A percentile compares a stretch with the other conserved stretches of the same genome.
Conservation (phyloP, 1,140 invertebrate genomes). For the Chrysopa pallens region DNA sequence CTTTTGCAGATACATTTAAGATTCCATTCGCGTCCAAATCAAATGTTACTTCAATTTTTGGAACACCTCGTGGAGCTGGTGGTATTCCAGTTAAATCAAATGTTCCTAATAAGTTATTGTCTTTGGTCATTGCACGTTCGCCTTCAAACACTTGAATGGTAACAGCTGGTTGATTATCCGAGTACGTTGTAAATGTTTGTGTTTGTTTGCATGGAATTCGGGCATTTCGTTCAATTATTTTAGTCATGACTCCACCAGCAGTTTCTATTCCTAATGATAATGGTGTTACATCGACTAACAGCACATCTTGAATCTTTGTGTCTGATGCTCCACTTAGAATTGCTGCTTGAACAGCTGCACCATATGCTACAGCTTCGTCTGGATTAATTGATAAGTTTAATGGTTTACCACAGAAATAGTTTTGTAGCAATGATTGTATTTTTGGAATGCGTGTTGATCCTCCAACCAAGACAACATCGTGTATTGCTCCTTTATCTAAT, state of each 20-base stretch:
- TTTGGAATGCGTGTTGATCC: slow-evolving; percentile 48
- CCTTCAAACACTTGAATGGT: slow-evolving; percentile 35
- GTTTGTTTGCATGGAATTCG: slow-evolving; percentile 32
- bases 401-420: slow-evolving; percentile 49
- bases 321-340: slow-evolving; percentile 25
- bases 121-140: slow-evolving; percentile 38
- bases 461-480: slow-evolving; percentile 47
- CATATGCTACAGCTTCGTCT: slow-evolving; percentile 53
- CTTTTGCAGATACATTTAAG: slow-evolving; percentile 38
- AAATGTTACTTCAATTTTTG: slow-evolving; percentile 40
- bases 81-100: slow-evolving; percentile 57
- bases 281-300: slow-evolving; percentile 33
- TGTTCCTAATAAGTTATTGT: slow-evolving; percentile 47
- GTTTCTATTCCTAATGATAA: slow-evolving; percentile 28
- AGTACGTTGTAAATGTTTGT: slow-evolving; percentile 32
- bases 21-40: slow-evolving; percentile 54
- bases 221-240: slow-evolving; percentile 29
- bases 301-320: slow-evolving; percentile 28
- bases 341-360: slow-evolving; percentile 42
- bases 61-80: slow-evolving; percentile 59
- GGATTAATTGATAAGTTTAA: slow-evolving; percentile 44
- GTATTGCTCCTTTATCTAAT: slow-evolving; percentile 32
- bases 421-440: slow-evolving; percentile 41
- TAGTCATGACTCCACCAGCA: slow-evolving; percentile 25
- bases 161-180: slow-evolving; percentile 37